phyloP scores from a whole-genome alignment of 2,113 vertebrate genomes.

The Capreolus pygargus region DNA sequence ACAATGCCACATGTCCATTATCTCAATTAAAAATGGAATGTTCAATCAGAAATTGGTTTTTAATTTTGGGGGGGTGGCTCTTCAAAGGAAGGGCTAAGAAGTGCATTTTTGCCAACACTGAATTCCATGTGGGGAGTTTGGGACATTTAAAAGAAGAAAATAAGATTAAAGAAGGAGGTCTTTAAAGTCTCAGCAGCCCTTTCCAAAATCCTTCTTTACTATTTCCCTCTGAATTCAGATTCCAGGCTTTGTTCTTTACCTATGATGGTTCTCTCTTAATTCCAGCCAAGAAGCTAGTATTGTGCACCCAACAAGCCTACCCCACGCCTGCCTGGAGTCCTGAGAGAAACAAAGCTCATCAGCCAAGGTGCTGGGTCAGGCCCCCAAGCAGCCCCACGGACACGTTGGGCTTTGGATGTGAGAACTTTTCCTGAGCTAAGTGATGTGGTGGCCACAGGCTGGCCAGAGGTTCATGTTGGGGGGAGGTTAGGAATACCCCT shows the following conservation, averaged over 20 bases:
- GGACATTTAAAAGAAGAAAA: constrained; percentile 13
- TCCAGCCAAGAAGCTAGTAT: not conserved
- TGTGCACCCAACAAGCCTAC: not conserved
- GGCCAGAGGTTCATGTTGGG: not conserved
- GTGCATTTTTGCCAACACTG: not conserved
- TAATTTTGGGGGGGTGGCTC: not conserved
- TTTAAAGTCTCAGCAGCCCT: not conserved
- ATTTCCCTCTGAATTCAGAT: not conserved
- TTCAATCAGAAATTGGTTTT: not conserved
- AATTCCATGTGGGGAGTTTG: not conserved
- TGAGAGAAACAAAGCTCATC: not conserved
- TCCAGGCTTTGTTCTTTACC: not conserved
- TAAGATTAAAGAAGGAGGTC: not conserved
- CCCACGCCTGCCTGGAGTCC: not conserved
- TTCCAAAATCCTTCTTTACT: not conserved
- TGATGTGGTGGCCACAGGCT: rapidly evolving
- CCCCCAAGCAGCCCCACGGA: not conserved
- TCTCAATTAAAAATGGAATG: not conserved
- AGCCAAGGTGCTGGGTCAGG: not conserved
- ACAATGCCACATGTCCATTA: too few relatives aligned
- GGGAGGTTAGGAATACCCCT: not conserved
- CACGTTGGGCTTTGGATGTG: rapidly evolving
- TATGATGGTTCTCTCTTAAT: not conserved
- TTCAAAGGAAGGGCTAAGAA: not conserved
- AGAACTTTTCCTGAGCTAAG: not conserved